Evolutionary conservation across 2,888 invertebrate genomes (phyloP).

Genomic region (Microctonus brassicae): DNA sequence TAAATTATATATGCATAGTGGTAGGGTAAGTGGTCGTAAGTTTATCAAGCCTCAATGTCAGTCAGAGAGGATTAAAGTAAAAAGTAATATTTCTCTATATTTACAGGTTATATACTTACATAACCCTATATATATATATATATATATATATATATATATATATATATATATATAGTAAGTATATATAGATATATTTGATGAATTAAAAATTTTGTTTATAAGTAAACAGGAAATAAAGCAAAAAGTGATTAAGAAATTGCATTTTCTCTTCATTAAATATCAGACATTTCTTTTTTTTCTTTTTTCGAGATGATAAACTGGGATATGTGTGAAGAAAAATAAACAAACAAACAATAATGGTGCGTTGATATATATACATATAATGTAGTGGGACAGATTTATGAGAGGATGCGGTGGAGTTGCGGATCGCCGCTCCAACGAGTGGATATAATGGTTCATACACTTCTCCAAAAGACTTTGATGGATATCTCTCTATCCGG

Average conservation of each 20-base stretch:
- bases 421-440: constrained; percentile 29
- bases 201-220: constrained; percentile 5
- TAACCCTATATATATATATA: background rate
- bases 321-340: no score
- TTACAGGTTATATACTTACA: background rate
- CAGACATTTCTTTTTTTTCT: background rate
- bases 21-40: constrained; percentile 47
- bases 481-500: constrained; percentile 46
- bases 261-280: background rate
- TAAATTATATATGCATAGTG: background rate
- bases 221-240: background rate
- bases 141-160: no score
- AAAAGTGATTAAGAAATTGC: constrained; percentile 4
- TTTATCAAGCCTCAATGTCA: constrained; percentile 47
- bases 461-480: constrained; percentile 47
- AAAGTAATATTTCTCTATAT: constrained; percentile 5
- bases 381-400: constrained; percentile 24
- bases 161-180: no score
- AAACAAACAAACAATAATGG: background rate
- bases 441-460: constrained; percentile 46
- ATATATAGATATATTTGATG: constrained; percentile 1
- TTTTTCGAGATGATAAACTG: background rate
- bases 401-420: constrained; percentile 30
- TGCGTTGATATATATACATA: constrained; percentile 21
- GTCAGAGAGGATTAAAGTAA: constrained; percentile 41